Evolutionary conservation across 2,888 invertebrate genomes (phyloP).

Genomic region (Orchesellides sinensis): DNA sequence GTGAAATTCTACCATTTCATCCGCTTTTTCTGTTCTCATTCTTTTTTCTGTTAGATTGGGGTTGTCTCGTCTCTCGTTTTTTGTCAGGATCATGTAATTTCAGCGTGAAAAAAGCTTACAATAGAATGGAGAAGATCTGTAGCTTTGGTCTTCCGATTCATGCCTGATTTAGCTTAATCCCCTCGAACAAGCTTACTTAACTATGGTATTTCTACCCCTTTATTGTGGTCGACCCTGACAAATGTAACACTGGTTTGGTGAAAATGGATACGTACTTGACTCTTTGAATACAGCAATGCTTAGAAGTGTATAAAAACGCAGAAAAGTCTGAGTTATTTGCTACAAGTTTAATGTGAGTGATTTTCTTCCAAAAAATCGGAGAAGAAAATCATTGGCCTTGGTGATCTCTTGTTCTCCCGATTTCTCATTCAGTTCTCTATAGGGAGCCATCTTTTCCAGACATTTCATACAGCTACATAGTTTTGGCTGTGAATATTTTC

Average conservation of each 20-base stretch:
- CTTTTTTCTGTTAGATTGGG: not conserved
- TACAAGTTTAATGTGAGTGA: too few species aligned
- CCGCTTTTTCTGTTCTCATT: not conserved
- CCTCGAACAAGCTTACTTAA: slow-evolving; percentile 57
- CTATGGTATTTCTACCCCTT: slow-evolving; percentile 19
- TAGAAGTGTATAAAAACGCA: too few species aligned
- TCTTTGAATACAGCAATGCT: not conserved
- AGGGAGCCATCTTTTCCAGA: slow-evolving; percentile 36
- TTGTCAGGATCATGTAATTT: slow-evolving; percentile 29
- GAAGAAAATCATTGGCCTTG: slow-evolving; percentile 22
- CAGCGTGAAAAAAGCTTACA: slow-evolving; percentile 44
- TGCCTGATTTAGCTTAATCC: slow-evolving; percentile 73
- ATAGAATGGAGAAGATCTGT: slow-evolving; percentile 67
- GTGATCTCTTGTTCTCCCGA: slow-evolving; percentile 17
- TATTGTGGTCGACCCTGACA: slow-evolving; percentile 10
- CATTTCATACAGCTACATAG: not conserved
- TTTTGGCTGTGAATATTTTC: not conserved
- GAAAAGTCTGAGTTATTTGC: too few species aligned
- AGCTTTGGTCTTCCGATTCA: slow-evolving; percentile 71
- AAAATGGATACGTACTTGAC: slow-evolving; percentile 14
- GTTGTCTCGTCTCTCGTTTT: slow-evolving; percentile 2
- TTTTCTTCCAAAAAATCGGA: too few species aligned
- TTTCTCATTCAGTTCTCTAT: slow-evolving; percentile 41
- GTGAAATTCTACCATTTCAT: slow-evolving; percentile 24
- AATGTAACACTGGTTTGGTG: not conserved